phyloP scores from a whole-genome alignment of 2,113 vertebrate species.

The Polypterus bichir region DNA sequence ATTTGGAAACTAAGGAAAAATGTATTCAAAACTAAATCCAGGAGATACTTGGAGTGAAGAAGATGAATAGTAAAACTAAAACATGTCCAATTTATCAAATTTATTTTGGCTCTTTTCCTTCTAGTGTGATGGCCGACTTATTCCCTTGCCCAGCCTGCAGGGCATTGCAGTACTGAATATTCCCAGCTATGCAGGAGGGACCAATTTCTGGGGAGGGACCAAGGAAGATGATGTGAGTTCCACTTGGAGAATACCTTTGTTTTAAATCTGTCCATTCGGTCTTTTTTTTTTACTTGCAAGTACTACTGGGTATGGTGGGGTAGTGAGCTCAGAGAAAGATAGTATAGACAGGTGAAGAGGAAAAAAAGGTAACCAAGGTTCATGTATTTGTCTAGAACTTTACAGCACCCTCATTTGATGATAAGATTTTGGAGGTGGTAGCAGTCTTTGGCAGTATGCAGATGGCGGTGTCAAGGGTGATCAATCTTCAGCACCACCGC shows the following conservation, averaged over 20 bases:
- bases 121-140: slow-evolving; percentile 79
- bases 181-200: slow-evolving; percentile 84
- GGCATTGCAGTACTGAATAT: slow-evolving; percentile 90
- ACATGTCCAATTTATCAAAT: too few species aligned
- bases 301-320: too few species aligned
- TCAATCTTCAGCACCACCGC: slow-evolving; percentile 89
- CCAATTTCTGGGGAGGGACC: slow-evolving; percentile 93
- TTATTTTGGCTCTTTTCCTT: background rate
- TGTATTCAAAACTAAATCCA: too few species aligned
- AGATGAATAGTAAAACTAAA: too few species aligned
- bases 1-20: too few species aligned
- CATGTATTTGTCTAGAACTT: slow-evolving; percentile 59
- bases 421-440: slow-evolving; percentile 93
- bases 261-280: too few species aligned
- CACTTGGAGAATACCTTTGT: background rate
- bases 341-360: too few species aligned
- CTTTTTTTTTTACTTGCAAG: too few species aligned
- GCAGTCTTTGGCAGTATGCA: slow-evolving; percentile 97
- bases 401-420: slow-evolving; percentile 86
- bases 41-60: too few species aligned
- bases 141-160: slow-evolving; percentile 82
- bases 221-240: slow-evolving; percentile 83
- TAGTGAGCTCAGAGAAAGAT: too few species aligned
- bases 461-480: slow-evolving; percentile 93
- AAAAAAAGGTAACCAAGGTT: background rate